phyloP scores from a whole-genome alignment of 2,888 invertebrate genomes.

The Alitta virens region DNA sequence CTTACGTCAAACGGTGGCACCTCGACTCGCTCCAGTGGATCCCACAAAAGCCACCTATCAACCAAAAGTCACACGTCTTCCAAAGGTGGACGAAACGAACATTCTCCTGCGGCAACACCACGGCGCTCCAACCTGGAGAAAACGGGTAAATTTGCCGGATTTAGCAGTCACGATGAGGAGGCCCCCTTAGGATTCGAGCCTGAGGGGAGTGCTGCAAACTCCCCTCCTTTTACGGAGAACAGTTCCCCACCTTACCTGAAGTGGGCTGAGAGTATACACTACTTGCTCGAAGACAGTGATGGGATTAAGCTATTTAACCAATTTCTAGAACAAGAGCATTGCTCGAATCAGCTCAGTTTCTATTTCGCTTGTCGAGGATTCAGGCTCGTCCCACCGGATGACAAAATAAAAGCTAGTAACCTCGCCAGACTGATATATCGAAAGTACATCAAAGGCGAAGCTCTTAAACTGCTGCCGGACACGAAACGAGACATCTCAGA shows the following conservation, averaged over 20 bases:
- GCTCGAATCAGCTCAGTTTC: conserved; percentile 62
- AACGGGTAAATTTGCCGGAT: conserved; percentile 27
- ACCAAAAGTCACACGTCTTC: conserved; percentile 23
- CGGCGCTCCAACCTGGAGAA: conserved; percentile 48
- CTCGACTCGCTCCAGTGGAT: conserved; percentile 49
- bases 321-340: conserved; percentile 54
- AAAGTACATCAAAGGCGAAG: conserved; percentile 68
- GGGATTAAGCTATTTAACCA: conserved; percentile 81
- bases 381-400: conserved; percentile 61
- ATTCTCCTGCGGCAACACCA: conserved; percentile 48
- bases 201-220: conserved; percentile 62
- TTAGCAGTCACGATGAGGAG: conserved; percentile 35
- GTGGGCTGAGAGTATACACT: conserved; percentile 84
- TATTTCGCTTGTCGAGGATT: conserved; percentile 73
- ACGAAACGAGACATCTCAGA: conserved; percentile 70
- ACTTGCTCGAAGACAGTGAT: conserved; percentile 82
- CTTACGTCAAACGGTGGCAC: conserved; percentile 50
- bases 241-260: conserved; percentile 73
- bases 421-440: conserved; percentile 70
- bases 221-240: conserved; percentile 55
- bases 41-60: conserved; percentile 42
- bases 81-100: conserved; percentile 37
- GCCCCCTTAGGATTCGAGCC: conserved; percentile 64
- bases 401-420: conserved; percentile 60
- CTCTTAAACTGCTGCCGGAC: conserved; percentile 66